Conservation (phyloP, 2,113 vertebrate species). For the Irena cyanogastra region DNA sequence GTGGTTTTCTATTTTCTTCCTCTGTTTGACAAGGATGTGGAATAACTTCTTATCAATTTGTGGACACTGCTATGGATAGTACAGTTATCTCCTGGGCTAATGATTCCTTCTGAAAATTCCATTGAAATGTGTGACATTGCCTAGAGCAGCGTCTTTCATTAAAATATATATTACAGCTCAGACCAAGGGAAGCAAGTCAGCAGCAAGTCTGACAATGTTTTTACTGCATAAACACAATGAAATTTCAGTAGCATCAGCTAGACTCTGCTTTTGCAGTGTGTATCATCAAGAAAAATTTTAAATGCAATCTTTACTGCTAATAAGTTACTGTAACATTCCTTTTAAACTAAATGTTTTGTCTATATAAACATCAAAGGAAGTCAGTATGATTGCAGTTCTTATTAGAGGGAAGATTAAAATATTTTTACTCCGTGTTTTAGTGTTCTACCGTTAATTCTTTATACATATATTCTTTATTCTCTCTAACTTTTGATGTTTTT, state of each 20-base stretch:
- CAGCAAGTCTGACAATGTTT: background rate
- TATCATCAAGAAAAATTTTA: background rate
- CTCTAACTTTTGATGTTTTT: background rate
- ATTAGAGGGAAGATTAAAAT: background rate
- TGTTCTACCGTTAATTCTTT: background rate
- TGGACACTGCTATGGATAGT: background rate
- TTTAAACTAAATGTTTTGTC: background rate
- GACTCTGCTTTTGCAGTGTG: background rate
- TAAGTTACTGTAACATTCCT: background rate
- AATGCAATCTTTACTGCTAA: background rate
- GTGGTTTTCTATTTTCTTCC: background rate
- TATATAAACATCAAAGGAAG: background rate
- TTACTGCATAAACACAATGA: background rate
- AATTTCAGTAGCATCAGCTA: background rate
- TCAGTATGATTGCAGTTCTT: background rate
- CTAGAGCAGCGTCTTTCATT: conserved; percentile 17
- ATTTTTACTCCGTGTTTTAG: background rate
- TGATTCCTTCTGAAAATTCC: conserved; percentile 29
- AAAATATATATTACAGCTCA: background rate
- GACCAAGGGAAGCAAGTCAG: background rate
- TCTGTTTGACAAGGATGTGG: background rate
- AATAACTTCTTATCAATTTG: conserved; percentile 23
- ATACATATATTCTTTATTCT: too few relatives aligned
- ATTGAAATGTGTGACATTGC: conserved; percentile 27
- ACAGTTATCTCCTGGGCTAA: background rate